Conservation (phyloP, 2,113 vertebrate species). For the Paralichthys olivaceus region DNA sequence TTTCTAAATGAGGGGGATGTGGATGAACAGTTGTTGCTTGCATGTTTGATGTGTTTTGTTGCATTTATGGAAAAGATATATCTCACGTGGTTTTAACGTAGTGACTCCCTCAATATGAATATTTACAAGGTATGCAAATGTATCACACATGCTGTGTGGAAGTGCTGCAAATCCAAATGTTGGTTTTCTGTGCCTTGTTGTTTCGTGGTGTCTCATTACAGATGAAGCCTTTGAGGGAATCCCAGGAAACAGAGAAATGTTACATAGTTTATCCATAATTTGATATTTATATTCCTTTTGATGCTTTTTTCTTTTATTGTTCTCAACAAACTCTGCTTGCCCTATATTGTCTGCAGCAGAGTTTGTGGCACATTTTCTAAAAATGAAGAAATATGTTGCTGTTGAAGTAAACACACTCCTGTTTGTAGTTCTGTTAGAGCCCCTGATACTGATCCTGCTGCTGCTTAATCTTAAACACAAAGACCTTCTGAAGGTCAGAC, state of each 20-base stretch:
- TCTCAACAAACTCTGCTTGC: constrained; percentile 7
- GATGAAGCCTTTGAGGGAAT: constrained; percentile 65
- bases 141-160: not conserved
- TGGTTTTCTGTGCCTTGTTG: constrained; percentile 38
- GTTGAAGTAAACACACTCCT: not conserved
- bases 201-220: constrained; percentile 37
- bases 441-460: not conserved
- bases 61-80: constrained; percentile 23
- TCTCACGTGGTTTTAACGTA: constrained; percentile 17
- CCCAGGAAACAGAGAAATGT: constrained; percentile 52
- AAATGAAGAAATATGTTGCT: not conserved
- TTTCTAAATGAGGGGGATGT: constrained; percentile 45
- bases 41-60: constrained; percentile 36
- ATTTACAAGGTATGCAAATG: constrained; percentile 71
- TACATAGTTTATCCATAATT: constrained; percentile 44
- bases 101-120: constrained; percentile 70
- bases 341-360: constrained; percentile 36
- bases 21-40: constrained; percentile 37
- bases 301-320: constrained; percentile 33
- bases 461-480: constrained; percentile 34
- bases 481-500: constrained; percentile 70
- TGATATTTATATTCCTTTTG: constrained; percentile 59
- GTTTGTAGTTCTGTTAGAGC: not conserved
- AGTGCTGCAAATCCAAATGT: constrained; percentile 44
- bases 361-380: constrained; percentile 21